phyloP scores from a whole-genome alignment of 2,113 vertebrate genomes.

The Heteronetta atricapilla region DNA sequence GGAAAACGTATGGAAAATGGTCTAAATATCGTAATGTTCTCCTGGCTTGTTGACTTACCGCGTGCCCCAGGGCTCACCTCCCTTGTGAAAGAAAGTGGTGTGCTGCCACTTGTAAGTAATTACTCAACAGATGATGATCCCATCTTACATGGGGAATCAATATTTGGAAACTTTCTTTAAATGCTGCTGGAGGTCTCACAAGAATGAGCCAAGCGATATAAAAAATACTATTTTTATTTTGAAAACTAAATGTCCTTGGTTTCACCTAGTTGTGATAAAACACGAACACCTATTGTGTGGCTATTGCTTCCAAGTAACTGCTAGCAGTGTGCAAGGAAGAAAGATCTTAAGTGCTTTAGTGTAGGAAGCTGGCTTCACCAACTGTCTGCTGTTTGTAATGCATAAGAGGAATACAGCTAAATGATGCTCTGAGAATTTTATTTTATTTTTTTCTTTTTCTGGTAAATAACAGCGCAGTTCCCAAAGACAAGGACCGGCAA shows the following conservation, averaged over 20 bases:
- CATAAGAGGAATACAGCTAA: neutral
- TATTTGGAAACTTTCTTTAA: neutral
- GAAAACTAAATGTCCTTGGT: neutral
- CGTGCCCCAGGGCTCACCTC: neutral
- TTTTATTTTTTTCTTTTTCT: neutral
- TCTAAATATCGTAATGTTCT: neutral
- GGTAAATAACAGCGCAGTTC: slow-evolving; percentile 85
- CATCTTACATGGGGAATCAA: rapidly evolving
- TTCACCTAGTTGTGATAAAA: neutral
- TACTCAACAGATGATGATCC: neutral
- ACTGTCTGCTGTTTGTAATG: neutral
- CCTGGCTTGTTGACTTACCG: neutral
- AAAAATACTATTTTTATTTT: neutral
- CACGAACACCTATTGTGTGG: neutral
- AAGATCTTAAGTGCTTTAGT: neutral
- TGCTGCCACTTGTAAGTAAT: neutral
- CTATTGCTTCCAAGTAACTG: neutral
- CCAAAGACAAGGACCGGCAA: slow-evolving; percentile 97
- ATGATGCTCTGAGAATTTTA: neutral
- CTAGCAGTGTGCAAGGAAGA: neutral
- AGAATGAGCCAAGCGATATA: neutral
- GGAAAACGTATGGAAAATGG: neutral
- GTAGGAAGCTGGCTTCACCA: neutral
- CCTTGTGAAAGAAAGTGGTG: neutral
- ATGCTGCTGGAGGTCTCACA: neutral